These are phyloP conservation scores for Cyrtonyx montezumae DNA, from an alignment of 2,113 vertebrate genomes.

Conservation along the genomic window DNA sequence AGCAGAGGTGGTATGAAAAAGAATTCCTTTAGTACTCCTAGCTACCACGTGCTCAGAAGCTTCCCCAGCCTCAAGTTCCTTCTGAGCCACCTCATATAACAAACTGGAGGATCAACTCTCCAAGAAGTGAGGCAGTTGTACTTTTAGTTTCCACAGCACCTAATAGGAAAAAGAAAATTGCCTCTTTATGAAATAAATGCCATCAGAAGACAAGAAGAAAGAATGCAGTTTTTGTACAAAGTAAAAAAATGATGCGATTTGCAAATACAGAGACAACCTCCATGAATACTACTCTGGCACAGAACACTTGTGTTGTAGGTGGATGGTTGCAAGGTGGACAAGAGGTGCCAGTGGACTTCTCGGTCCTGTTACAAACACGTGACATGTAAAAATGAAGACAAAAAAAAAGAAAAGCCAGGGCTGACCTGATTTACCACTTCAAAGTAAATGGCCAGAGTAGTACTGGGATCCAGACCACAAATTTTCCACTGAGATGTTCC, in stretches of 20 bases:
- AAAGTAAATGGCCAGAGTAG: slow-evolving; percentile 91
- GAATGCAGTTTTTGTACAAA: not conserved
- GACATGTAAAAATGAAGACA: not conserved
- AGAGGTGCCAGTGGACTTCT: not conserved
- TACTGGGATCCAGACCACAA: slow-evolving; percentile 88
- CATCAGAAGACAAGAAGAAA: not conserved
- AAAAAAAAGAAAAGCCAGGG: not conserved
- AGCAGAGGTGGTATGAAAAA: not conserved
- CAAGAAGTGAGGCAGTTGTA: not conserved
- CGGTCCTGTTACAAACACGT: not conserved
- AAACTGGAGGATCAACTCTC: not conserved
- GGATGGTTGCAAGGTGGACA: too few species aligned
- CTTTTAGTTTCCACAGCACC: not conserved
- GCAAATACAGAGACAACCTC: not conserved
- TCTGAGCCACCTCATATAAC: not conserved
- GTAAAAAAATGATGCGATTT: not conserved
- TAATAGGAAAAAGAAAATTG: not conserved
- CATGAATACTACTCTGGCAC: not conserved
- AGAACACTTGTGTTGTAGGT: not conserved
- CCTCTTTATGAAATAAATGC: not conserved
- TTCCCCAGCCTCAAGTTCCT: not conserved
- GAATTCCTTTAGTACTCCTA: not conserved
- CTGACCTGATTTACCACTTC: slow-evolving; percentile 97
- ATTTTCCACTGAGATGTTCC: slow-evolving; percentile 97
- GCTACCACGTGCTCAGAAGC: not conserved